Percentiles rank a stretch among this genome's conserved stretches.
Conservation (phyloP, 2,797 vertebrate genomes). For the Poeciliopsis paucimaculata region DNA sequence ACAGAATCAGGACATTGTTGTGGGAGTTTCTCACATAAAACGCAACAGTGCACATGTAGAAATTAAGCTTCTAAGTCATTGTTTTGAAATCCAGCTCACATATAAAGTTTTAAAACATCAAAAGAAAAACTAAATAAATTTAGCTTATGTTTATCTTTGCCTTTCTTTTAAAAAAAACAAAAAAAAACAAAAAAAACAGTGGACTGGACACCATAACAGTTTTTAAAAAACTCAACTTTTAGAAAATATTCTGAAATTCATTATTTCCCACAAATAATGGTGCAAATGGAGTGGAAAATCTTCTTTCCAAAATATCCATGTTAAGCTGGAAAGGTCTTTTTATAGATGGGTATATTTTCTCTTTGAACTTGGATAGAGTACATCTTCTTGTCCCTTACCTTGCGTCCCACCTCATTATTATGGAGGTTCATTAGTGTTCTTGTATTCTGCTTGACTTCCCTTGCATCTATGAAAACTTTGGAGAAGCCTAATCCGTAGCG, state of each 20-base stretch:
- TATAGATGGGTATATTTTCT: background rate
- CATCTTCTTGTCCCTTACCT: slow-evolving; percentile 83
- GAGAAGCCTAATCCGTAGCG: slow-evolving; percentile 94
- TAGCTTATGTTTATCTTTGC: background rate
- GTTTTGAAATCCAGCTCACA: background rate
- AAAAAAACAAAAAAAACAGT: background rate
- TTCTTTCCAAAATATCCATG: background rate
- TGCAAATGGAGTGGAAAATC: background rate
- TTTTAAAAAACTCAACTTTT: background rate
- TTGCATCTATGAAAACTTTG: slow-evolving; percentile 95
- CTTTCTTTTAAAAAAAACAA: background rate
- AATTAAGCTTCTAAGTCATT: background rate
- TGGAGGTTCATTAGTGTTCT: slow-evolving; percentile 98
- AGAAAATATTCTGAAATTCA: background rate
- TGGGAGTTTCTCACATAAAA: background rate
- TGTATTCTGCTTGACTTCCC: slow-evolving; percentile 96
- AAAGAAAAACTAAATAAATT: background rate
- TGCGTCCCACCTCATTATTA: slow-evolving; percentile 95
- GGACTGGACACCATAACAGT: background rate
- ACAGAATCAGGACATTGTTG: background rate
- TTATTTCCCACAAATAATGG: background rate
- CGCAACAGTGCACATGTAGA: background rate
- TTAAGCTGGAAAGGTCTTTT: background rate
- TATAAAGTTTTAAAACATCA: background rate
- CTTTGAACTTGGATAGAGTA: background rate